Conservation (phyloP, 2,113 vertebrate genomes). For the Dipodomys stephensi region DNA sequence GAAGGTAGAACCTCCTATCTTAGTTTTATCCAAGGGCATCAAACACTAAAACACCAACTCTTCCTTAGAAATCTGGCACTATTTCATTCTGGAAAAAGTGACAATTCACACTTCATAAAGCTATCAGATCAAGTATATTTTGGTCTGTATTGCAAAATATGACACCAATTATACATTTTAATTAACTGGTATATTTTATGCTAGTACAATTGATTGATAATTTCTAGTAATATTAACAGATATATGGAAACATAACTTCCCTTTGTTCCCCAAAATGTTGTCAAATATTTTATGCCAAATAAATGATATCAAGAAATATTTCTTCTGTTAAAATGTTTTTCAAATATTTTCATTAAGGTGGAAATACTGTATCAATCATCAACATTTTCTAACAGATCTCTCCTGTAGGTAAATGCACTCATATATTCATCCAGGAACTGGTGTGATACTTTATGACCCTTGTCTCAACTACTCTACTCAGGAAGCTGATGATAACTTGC, state of each 20-base stretch:
- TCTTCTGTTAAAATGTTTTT: slow-evolving; percentile 15
- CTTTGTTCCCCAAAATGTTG: not conserved
- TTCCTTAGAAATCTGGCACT: not conserved
- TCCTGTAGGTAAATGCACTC: not conserved
- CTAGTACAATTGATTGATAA: not conserved
- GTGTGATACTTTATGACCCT: too few species aligned
- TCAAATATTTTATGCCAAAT: not conserved
- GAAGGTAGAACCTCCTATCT: not conserved
- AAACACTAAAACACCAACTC: not conserved
- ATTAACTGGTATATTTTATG: not conserved
- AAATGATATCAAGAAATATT: not conserved
- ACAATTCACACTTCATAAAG: not conserved
- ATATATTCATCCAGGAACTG: too few species aligned
- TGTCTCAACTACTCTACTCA: too few species aligned
- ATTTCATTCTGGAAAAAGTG: not conserved
- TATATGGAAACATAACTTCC: not conserved
- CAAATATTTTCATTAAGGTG: slow-evolving; percentile 13
- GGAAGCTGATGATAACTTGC: too few species aligned
- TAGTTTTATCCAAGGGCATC: not conserved
- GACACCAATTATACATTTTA: not conserved
- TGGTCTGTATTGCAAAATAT: not conserved
- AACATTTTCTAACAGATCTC: slow-evolving; percentile 6
- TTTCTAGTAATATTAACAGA: slow-evolving; percentile 43
- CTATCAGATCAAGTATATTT: not conserved
- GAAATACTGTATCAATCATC: not conserved